Evolutionary conservation across 2,888 invertebrate genomes (phyloP), one percentile per base, ranked within the genome.

Genomic region (Margaritifera margaritifera): DNA sequence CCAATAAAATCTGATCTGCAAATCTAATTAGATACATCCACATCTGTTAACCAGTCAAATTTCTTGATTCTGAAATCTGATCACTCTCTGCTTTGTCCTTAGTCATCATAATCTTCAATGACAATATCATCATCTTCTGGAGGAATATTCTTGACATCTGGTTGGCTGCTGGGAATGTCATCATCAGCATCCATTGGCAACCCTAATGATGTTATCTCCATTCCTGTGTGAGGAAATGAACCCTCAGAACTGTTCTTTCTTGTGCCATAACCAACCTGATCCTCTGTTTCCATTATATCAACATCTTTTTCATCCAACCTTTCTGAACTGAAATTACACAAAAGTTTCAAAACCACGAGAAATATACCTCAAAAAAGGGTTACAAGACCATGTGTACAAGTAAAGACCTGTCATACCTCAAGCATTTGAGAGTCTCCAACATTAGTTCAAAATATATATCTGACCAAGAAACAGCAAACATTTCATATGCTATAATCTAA

Each of bases 61-160:
- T 61, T 51, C 51, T 61, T n/a, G 50, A n/a, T 42, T 42, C 20
- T 61, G 42, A 61, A 61, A 20, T 18, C 18, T 6, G 22, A 27
- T 4, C 3, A n/a, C 8, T 24, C 27, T 2, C 20, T 24, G 54
- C 20, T 52, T 52, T 31, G 4, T 11, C 20, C 31, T 78, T 66
- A 80, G 62, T 83, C 80, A 69, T 84, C 82, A 80, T 75, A 84
- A 53, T 85, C 85, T 59, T 84, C 84, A 62, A 85, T 85, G n/a
- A 72, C 71, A 61, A 78, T 83, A 42, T 81, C 76, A 4, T 85
- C 82, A 22, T 79, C 80, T 55, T 80, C 78, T 31, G 75, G 75
- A 62, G 71, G 72, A 54, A 72, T 71, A n/a, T 68, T 65, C 56
- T 77, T 75, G 24, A 84, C 66, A 62, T 80, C 80, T 70, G 82